A percentile compares a stretch with the other conserved stretches of the same genome.
phyloP scores from a whole-genome alignment of 2,113 vertebrate species.

The Lathamus discolor region DNA sequence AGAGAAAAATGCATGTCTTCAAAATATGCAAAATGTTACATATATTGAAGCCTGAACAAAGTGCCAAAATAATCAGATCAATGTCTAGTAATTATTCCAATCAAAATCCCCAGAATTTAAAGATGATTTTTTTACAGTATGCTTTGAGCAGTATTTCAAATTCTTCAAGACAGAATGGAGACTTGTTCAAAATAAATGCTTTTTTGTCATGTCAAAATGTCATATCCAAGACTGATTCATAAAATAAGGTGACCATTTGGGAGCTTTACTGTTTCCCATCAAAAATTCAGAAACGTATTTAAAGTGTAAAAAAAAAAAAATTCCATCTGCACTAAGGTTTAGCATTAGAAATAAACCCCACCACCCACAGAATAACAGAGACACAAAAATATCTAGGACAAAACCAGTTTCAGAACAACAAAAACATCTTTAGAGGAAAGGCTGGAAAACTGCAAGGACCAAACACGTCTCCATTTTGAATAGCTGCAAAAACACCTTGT shows the following conservation, averaged over 20 bases:
- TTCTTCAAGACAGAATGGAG: neutral
- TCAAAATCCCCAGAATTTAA: slow-evolving; percentile 3
- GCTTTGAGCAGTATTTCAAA: neutral
- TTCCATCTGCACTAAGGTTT: neutral
- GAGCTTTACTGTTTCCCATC: neutral
- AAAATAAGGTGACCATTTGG: neutral
- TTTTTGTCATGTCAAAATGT: neutral
- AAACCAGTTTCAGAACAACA: neutral
- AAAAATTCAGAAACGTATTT: neutral
- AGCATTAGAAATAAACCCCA: neutral
- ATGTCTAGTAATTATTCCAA: neutral
- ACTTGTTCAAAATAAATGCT: neutral
- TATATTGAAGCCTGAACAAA: slow-evolving; percentile 18
- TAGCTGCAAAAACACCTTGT: neutral
- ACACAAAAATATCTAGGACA: neutral
- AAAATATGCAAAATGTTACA: neutral
- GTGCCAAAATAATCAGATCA: slow-evolving; percentile 24
- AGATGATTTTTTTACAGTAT: neutral
- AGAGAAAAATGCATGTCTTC: neutral
- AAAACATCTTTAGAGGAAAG: neutral
- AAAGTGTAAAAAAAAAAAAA: neutral
- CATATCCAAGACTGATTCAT: neutral
- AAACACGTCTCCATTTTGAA: slow-evolving; percentile 1
- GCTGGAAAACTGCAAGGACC: neutral
- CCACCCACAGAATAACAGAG: neutral